Base-by-base conservation (phyloP, 2,888 invertebrate genomes). In the Allacma fusca region DNA sequence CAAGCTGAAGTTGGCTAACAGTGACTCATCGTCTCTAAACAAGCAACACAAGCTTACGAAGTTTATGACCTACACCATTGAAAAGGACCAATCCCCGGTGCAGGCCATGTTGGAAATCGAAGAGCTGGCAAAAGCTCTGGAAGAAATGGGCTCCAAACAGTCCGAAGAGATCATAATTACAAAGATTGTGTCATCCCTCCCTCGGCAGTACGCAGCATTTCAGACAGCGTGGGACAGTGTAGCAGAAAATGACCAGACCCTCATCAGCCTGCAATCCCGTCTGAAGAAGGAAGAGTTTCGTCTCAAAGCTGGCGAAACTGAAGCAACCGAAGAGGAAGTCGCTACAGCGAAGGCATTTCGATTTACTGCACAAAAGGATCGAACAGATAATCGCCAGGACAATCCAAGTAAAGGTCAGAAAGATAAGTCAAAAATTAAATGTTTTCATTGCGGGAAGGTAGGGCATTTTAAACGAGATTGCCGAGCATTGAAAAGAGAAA, bases 151-250 rank as follows among this genome's bases (percentile, higher is more conserved):
- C 21, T 12, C 43, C 23, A n/a, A 9, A 13, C 7, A 57, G 29
- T 7, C 5, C 9, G 71, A 71, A 19, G 23, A 71, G 7, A 16
- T 21, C n/a, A 50, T 43, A 12, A 21, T 50, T 7, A 71, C 71
- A 19, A 71, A 71, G 21, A 71, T 71, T 9, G 71, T 71, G 21
- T 43, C 43, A 19, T 12, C 57, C 43, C 16, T 71, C 7, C 71
- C 71, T n/a, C 7, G n/a, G 12, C 5, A 71, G 29, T 71, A 12
- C 23, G 4, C n/a, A 7, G 5, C 29, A 16, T 71, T 71, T 43
- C 59, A 71, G 43, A 44, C 7, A 44, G 71, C 71, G 5, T 71
- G 71, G 71, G 44, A 71, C 43, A 43, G 43, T 34, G 71, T 71
- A n/a, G 29, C 5, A 23, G 62, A 24, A 24, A 26, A 67, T 5